phyloP scores from a whole-genome alignment of 2,113 vertebrate genomes.

The Cinclus cinclus region DNA sequence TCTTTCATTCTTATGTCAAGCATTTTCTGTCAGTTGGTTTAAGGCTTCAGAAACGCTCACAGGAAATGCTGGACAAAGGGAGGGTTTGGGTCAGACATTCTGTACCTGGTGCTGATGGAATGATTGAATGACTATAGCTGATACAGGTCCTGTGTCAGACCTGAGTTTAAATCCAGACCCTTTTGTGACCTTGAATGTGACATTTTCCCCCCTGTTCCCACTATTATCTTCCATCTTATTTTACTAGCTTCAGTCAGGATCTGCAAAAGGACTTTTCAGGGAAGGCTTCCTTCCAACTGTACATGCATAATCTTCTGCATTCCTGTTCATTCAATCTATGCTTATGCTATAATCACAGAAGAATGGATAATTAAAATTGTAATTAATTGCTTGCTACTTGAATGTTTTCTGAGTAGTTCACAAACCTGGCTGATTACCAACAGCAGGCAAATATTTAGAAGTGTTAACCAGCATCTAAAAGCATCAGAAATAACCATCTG shows the following conservation, averaged over 20 bases:
- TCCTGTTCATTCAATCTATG: neutral
- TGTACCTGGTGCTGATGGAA: neutral
- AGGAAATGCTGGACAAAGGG: neutral
- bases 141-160: neutral
- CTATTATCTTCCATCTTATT: neutral
- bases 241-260: neutral
- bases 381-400: constrained; percentile 43
- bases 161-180: neutral
- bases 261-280: neutral
- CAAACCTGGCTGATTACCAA: constrained; percentile 15
- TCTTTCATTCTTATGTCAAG: neutral
- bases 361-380: neutral
- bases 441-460: constrained; percentile 20
- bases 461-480: constrained; percentile 51
- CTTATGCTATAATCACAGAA: constrained; percentile 6
- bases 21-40: neutral
- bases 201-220: neutral
- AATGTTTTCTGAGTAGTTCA: constrained; percentile 33
- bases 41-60: neutral
- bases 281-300: neutral
- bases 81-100: neutral
- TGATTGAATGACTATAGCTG: neutral
- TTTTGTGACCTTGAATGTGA: neutral
- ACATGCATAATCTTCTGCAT: neutral
- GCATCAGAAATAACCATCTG: constrained; percentile 56